phyloP scores from a whole-genome alignment of 2,888 invertebrate species.

The Pristionchus fissidentatus region DNA sequence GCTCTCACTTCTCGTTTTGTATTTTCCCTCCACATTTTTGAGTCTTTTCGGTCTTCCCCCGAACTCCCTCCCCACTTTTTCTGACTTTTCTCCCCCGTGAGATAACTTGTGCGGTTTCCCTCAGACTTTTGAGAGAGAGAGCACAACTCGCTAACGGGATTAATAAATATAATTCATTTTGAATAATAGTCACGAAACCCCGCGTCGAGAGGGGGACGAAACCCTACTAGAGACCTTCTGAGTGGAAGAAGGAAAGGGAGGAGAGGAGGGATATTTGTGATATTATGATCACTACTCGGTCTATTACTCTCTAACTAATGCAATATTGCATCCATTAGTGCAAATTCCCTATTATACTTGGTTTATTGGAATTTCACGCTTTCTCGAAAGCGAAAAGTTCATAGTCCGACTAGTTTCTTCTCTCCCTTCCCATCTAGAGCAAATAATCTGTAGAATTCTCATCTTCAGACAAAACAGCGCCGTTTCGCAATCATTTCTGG shows the following conservation, averaged over 20 bases:
- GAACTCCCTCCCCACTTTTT: background rate
- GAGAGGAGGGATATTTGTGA: background rate
- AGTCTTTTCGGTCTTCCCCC: background rate
- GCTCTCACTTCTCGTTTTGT: background rate
- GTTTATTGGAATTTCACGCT: conserved; percentile 24
- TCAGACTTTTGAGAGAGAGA: too few relatives aligned
- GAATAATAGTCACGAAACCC: conserved; percentile 14
- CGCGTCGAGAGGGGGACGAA: too few relatives aligned
- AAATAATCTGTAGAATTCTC: background rate
- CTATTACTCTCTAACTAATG: background rate
- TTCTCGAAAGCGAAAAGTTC: conserved; percentile 7
- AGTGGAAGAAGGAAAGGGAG: background rate
- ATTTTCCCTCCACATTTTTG: background rate
- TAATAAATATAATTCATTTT: conserved; percentile 38
- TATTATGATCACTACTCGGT: background rate
- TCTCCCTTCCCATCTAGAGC: background rate
- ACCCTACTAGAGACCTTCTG: too few relatives aligned
- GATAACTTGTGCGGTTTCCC: conserved; percentile 18
- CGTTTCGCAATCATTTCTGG: background rate
- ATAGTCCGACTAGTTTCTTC: background rate
- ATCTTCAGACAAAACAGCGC: too few relatives aligned
- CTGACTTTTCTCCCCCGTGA: too few relatives aligned
- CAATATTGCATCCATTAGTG: background rate
- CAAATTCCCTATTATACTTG: conserved; percentile 9
- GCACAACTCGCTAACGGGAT: conserved; percentile 20